Evolutionary conservation across 2,113 vertebrate species (phyloP).

Genomic region (Prolemur simus): DNA sequence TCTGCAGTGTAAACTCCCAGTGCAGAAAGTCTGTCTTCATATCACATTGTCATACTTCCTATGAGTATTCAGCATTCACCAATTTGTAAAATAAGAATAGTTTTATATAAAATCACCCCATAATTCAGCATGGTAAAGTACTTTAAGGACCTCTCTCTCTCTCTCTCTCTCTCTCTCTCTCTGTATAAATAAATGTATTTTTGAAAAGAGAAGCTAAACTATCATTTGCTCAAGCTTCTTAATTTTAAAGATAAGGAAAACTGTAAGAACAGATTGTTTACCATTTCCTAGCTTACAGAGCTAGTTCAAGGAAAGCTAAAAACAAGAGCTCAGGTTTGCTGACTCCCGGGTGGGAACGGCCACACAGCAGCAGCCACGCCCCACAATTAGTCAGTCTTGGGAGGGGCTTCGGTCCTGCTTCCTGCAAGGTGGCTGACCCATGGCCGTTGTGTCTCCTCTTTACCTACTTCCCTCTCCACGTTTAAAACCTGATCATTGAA

Average conservation of each 20-base stretch:
- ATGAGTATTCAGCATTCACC: not conserved
- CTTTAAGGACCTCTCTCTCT: not conserved
- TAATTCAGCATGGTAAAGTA: not conserved
- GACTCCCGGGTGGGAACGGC: not conserved
- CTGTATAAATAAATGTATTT: not conserved
- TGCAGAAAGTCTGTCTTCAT: not conserved
- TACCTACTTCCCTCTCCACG: not conserved
- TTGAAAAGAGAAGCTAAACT: not conserved
- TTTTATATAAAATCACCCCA: not conserved
- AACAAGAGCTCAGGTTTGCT: not conserved
- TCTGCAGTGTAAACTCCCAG: not conserved
- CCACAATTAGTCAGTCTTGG: not conserved
- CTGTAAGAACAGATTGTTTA: not conserved
- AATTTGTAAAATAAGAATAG: not conserved
- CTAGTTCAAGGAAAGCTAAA: not conserved
- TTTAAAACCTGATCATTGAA: not conserved
- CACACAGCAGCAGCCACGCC: not conserved
- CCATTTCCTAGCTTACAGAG: not conserved
- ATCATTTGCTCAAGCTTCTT: not conserved
- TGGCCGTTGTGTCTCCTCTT: not conserved
- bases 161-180: fast-evolving
- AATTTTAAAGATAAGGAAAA: not conserved
- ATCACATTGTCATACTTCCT: not conserved
- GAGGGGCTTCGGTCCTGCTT: not conserved
- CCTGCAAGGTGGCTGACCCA: not conserved